These are phyloP conservation scores for Mobula birostris DNA, from an alignment of 2,113 vertebrate species.

Conservation along the genomic window DNA sequence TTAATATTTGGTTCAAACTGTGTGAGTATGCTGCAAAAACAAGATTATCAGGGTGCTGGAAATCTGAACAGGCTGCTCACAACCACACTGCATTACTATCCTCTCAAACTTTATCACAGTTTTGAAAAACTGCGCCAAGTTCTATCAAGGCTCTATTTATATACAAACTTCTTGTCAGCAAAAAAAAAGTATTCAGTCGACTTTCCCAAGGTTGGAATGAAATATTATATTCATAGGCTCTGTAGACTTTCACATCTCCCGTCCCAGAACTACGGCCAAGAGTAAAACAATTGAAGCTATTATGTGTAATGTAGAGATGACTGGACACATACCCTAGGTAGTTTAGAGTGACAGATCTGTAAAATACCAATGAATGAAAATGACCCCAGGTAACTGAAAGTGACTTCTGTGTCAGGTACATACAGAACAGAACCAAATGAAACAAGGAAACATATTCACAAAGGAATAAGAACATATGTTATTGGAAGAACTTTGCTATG, in stretches of 20 bases:
- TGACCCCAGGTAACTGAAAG: constrained; percentile 51
- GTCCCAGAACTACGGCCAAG: constrained; percentile 14
- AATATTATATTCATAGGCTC: constrained; percentile 1
- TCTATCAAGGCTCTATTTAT: neutral
- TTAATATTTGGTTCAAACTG: neutral
- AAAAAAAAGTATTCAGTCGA: constrained; percentile 19
- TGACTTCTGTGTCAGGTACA: constrained; percentile 45
- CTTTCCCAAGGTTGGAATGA: constrained; percentile 11
- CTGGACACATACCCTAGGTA: constrained; percentile 45
- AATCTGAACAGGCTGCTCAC: neutral
- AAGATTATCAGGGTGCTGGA: too few species aligned
- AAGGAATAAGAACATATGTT: constrained; percentile 42
- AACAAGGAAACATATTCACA: constrained; percentile 45
- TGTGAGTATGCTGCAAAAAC: too few species aligned
- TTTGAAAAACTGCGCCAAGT: neutral
- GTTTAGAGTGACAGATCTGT: constrained; percentile 52
- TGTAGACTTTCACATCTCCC: neutral
- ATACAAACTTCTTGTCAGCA: constrained; percentile 9
- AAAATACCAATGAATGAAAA: constrained; percentile 54
- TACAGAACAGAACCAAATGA: constrained; percentile 49
- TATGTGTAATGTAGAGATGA: constrained; percentile 54
- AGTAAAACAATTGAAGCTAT: constrained; percentile 50
- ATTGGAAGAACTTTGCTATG: constrained; percentile 1
- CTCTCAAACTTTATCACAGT: neutral
- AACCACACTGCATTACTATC: neutral